phyloP scores from a whole-genome alignment of 35 echinoderm and acorn worm genomes.

The Chiridota heheva region DNA sequence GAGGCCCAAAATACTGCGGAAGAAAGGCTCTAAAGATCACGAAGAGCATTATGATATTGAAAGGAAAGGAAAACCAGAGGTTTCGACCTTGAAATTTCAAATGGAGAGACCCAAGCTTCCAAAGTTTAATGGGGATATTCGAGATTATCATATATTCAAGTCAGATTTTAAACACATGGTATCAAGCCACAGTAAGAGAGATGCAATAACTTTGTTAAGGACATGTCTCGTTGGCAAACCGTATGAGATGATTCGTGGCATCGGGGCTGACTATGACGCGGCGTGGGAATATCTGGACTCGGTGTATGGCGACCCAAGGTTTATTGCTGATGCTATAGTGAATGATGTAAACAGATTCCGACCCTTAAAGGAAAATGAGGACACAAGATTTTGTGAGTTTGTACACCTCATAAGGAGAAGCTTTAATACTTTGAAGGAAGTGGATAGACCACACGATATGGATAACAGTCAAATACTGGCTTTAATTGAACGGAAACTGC shows the following conservation, averaged over 20 bases:
- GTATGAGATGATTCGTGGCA: slow-evolving; percentile 50
- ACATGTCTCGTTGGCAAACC: slow-evolving; percentile 57
- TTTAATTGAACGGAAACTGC: slow-evolving; percentile 62
- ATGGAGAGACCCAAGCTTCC: slow-evolving; percentile 75
- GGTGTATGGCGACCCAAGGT: slow-evolving; percentile 60
- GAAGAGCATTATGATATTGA: too few species aligned
- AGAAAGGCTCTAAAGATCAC: too few species aligned
- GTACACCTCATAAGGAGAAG: slow-evolving; percentile 58
- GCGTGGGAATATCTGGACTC: slow-evolving; percentile 63
- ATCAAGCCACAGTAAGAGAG: slow-evolving; percentile 8
- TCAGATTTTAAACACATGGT: slow-evolving; percentile 60
- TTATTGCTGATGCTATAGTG: slow-evolving; percentile 53
- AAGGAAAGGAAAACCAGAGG: too few species aligned
- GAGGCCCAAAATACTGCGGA: too few species aligned
- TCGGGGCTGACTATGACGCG: slow-evolving; percentile 52
- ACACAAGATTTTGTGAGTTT: slow-evolving; percentile 71
- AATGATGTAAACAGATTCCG: slow-evolving; percentile 57
- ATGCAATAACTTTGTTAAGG: slow-evolving; percentile 42
- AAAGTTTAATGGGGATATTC: slow-evolving; percentile 61
- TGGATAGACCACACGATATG: slow-evolving; percentile 46
- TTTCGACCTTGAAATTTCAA: too few species aligned
- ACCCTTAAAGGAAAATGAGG: slow-evolving; percentile 55
- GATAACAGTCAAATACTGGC: slow-evolving; percentile 58
- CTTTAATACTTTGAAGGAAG: slow-evolving; percentile 55
- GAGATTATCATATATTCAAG: slow-evolving; percentile 64